Conservation (phyloP, 2,113 vertebrate genomes). For the Otis tarda region DNA sequence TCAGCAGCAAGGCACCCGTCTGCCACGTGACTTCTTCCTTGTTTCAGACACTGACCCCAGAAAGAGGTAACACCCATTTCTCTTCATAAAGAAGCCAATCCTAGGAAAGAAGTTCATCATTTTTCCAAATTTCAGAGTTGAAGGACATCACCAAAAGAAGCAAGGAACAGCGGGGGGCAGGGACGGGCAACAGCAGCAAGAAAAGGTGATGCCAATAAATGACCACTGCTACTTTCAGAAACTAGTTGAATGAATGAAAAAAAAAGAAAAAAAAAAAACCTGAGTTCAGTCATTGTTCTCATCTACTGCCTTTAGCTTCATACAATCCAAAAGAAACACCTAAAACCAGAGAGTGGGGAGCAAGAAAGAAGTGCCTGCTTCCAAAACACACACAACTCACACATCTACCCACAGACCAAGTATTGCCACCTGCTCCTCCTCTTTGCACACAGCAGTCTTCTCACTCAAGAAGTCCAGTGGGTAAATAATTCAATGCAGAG, state of each 20-base stretch:
- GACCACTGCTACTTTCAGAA: conserved; percentile 46
- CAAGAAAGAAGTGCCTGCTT: neutral
- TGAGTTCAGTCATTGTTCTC: neutral
- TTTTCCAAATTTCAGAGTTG: conserved; percentile 25
- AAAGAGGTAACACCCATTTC: neutral
- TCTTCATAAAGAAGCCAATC: neutral
- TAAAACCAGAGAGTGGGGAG: fast-evolving
- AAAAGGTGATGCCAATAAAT: neutral
- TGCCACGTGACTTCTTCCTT: neutral
- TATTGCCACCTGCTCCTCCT: neutral
- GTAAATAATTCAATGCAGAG: neutral
- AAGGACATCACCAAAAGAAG: neutral
- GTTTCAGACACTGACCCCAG: neutral
- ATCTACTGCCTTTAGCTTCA: neutral
- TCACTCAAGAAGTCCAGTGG: neutral
- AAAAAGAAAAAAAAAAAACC: neutral
- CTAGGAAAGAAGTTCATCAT: neutral
- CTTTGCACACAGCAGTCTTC: fast-evolving
- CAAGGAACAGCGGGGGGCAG: neutral
- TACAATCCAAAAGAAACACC: neutral
- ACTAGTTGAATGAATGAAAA: neutral
- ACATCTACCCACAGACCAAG: neutral
- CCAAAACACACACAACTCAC: neutral
- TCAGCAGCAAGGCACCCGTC: fast-evolving
- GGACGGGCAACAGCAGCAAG: neutral